Evolutionary conservation across 2,888 invertebrate genomes (phyloP).

Genomic region (Alloscopus bannaensis): DNA sequence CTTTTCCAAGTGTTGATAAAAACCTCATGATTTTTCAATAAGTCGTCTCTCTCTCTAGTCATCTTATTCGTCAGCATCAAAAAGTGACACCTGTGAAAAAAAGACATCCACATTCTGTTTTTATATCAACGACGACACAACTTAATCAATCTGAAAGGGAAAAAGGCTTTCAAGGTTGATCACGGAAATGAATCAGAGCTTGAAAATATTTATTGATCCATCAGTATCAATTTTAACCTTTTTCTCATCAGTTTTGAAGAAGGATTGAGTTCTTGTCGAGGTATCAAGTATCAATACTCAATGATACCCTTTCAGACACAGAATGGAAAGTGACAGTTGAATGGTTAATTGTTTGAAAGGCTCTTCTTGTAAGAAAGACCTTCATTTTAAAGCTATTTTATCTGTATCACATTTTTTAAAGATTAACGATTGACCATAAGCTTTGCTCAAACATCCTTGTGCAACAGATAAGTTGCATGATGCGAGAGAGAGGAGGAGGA

Average conservation of each 20-base stretch:
- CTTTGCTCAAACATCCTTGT: too few species aligned
- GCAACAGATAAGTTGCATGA: slow-evolving; percentile 20
- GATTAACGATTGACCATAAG: too few species aligned
- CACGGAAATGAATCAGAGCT: slow-evolving; percentile 8
- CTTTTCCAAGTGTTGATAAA: neutral
- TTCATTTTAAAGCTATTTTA: slow-evolving; percentile 1
- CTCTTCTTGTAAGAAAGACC: slow-evolving; percentile 9
- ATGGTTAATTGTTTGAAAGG: slow-evolving; percentile 38
- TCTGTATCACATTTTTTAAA: slow-evolving; percentile 1
- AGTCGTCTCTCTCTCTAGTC: too few species aligned
- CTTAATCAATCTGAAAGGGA: neutral
- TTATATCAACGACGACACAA: neutral
- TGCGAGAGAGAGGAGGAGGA: too few species aligned
- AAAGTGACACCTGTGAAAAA: too few species aligned
- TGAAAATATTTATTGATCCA: too few species aligned
- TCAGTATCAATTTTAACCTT: too few species aligned
- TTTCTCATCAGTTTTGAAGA: too few species aligned
- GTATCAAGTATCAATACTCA: too few species aligned
- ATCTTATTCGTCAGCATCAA: too few species aligned
- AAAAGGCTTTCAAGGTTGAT: slow-evolving; percentile 5
- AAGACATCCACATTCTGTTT: too few species aligned
- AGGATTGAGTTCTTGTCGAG: too few species aligned
- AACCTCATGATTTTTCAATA: neutral
- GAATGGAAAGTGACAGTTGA: slow-evolving; percentile 47
- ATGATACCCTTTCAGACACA: slow-evolving; percentile 40